These are phyloP conservation scores for Ancistrus triradiatus DNA, from an alignment of 2,113 vertebrate genomes.

Conservation along the genomic window DNA sequence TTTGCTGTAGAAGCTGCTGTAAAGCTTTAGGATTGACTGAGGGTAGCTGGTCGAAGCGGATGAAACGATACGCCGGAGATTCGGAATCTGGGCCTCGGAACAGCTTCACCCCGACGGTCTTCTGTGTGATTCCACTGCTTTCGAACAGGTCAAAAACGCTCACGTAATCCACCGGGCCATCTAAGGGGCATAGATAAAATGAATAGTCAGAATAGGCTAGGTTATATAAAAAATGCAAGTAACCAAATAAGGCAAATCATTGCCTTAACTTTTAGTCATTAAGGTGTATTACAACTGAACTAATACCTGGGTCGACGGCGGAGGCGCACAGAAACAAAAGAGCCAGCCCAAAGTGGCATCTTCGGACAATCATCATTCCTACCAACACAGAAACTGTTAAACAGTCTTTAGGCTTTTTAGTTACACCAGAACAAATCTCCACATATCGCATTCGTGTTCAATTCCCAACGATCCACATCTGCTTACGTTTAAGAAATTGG, in stretches of 20 bases:
- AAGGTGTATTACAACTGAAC: not conserved
- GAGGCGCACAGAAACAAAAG: conserved; percentile 61
- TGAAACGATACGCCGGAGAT: conserved; percentile 73
- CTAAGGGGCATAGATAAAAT: conserved; percentile 49
- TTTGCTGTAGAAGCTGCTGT: conserved; percentile 59
- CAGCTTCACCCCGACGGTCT: conserved; percentile 76
- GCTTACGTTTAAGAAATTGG: too few species aligned
- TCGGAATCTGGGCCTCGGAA: conserved; percentile 73
- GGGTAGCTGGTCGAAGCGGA: conserved; percentile 79
- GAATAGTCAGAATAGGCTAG: not conserved
- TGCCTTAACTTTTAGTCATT: too few species aligned
- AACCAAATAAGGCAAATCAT: too few species aligned
- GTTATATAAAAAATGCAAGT: too few species aligned
- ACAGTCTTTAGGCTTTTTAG: not conserved
- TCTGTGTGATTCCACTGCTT: conserved; percentile 78
- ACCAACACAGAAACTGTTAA: conserved; percentile 12
- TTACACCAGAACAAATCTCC: not conserved
- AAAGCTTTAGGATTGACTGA: conserved; percentile 62
- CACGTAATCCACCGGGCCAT: conserved; percentile 68
- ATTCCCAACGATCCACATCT: too few species aligned
- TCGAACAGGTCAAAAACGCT: conserved; percentile 74
- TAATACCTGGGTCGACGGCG: conserved; percentile 65
- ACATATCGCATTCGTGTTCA: too few species aligned
- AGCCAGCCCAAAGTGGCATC: conserved; percentile 57
- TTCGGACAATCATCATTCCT: conserved; percentile 65